These are phyloP conservation scores for Oreochromis niloticus DNA, from an alignment of 2,113 vertebrate genomes.

Conservation along the genomic window DNA sequence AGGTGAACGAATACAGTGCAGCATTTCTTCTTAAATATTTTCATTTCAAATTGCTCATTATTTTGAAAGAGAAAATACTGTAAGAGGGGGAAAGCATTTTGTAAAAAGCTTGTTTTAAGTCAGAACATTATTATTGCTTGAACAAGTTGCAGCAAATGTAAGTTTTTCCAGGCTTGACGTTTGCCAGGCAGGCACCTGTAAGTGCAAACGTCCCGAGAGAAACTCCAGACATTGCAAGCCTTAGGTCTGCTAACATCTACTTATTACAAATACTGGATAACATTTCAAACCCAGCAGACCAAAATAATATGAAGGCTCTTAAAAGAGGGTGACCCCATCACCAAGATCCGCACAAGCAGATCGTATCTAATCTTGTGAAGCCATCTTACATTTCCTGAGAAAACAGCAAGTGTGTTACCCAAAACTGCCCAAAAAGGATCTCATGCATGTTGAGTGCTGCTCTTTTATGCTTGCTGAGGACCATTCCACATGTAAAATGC, in stretches of 20 bases:
- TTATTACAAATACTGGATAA: neutral
- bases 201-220: neutral
- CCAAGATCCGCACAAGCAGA: neutral
- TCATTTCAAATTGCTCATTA: neutral
- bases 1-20: neutral
- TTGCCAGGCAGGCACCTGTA: neutral
- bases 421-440: neutral
- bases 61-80: neutral
- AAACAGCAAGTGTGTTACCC: accelerated
- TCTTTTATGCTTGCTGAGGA: neutral
- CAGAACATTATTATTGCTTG: neutral
- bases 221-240: neutral
- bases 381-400: neutral
- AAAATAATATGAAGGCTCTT: accelerated
- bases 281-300: neutral
- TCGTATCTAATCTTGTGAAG: neutral
- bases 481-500: neutral
- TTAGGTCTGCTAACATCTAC: neutral
- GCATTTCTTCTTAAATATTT: neutral
- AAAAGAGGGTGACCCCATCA: neutral
- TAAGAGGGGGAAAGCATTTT: neutral
- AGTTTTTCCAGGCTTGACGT: neutral
- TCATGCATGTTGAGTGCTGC: neutral
- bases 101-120: neutral
- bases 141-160: neutral